phyloP scores from a whole-genome alignment of 2,113 vertebrate genomes.

The Miniopterus natalensis region DNA sequence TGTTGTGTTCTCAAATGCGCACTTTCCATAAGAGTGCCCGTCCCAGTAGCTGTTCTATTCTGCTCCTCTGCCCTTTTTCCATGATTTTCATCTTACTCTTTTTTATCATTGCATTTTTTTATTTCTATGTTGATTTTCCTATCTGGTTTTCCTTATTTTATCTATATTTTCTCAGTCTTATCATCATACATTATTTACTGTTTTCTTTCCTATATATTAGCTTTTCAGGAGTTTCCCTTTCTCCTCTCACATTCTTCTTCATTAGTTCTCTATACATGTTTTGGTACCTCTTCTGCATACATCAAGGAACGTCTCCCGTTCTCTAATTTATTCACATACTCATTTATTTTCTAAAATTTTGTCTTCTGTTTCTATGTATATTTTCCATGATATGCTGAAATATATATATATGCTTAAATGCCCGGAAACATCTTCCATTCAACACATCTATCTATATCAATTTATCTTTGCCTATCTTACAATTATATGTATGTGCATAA shows the following conservation, averaged over 20 bases:
- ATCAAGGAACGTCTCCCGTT: background rate
- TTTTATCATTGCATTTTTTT: background rate
- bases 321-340: background rate
- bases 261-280: background rate
- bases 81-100: background rate
- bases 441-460: background rate
- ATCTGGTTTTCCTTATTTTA: background rate
- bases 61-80: background rate
- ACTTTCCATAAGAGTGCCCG: background rate
- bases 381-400: background rate
- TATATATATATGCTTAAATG: background rate
- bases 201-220: background rate
- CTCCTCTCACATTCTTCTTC: background rate
- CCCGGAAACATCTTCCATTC: background rate
- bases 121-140: background rate
- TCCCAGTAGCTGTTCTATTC: background rate
- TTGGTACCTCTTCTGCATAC: background rate
- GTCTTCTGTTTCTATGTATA: background rate
- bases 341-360: background rate
- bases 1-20: background rate
- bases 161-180: background rate
- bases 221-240: background rate
- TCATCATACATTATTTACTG: background rate
- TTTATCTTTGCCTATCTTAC: background rate
- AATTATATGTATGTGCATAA: background rate